These are phyloP conservation scores for Ectemnius continuus DNA, from an alignment of 2,888 invertebrate species.

Conservation along the genomic window DNA sequence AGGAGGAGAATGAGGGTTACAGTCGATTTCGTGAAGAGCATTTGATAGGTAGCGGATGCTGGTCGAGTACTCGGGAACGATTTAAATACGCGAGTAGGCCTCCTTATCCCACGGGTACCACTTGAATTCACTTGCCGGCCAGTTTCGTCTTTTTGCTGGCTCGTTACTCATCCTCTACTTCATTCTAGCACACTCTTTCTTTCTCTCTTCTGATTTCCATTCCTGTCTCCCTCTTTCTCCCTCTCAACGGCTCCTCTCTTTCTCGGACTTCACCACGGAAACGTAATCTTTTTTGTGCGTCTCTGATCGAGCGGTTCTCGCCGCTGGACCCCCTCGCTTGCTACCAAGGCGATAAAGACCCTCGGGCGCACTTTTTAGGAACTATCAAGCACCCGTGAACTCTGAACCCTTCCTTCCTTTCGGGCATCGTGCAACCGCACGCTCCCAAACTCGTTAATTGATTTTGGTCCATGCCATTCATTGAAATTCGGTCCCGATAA, in stretches of 20 bases:
- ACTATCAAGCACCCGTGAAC: conserved; percentile 25
- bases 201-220: conserved; percentile 29
- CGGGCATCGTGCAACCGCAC: not conserved
- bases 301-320: not conserved
- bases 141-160: conserved; percentile 30
- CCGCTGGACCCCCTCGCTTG: not conserved
- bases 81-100: conserved; percentile 36
- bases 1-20: not conserved
- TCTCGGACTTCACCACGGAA: conserved; percentile 18
- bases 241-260: not conserved
- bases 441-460: not conserved
- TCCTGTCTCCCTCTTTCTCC: not conserved
- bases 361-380: conserved; percentile 19
- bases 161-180: conserved; percentile 17
- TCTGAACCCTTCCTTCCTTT: conserved; percentile 28
- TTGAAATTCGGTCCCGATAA: too few relatives aligned
- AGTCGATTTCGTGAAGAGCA: not conserved
- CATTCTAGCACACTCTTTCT: conserved; percentile 13
- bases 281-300: conserved; percentile 8
- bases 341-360: conserved; percentile 16
- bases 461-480: conserved; percentile 12
- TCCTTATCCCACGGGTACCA: conserved; percentile 39
- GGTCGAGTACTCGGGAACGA: conserved; percentile 27
- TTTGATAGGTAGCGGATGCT: conserved; percentile 13
- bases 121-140: conserved; percentile 40